Conservation (phyloP, 2,797 vertebrate species). For the Zenarchopterus dispar region DNA sequence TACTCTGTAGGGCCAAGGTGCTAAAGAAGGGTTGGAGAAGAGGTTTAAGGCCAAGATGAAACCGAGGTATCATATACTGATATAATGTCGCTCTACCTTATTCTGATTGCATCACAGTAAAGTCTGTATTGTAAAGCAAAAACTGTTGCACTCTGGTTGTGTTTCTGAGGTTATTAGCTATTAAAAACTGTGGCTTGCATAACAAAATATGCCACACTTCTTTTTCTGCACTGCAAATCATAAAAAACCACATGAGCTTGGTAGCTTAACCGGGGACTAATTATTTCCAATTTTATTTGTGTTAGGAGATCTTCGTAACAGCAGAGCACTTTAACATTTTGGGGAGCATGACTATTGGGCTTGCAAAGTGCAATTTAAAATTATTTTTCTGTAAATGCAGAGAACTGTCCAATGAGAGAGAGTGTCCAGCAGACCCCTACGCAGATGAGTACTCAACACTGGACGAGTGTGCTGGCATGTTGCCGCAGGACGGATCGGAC, state of each 20-base stretch:
- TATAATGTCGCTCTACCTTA: neutral
- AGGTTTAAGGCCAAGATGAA: constrained; percentile 62
- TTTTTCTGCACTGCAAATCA: neutral
- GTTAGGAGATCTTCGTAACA: neutral
- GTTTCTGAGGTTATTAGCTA: too few species aligned
- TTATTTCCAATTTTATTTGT: neutral
- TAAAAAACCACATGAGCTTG: neutral
- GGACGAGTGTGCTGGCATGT: constrained; percentile 48
- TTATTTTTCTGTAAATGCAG: constrained; percentile 27
- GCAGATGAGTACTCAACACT: constrained; percentile 74
- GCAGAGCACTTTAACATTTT: neutral
- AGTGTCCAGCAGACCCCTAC: constrained; percentile 4
- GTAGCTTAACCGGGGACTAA: neutral
- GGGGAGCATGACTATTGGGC: neutral
- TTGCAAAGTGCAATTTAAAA: neutral
- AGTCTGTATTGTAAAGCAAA: neutral
- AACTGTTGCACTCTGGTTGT: too few species aligned
- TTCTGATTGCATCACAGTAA: neutral
- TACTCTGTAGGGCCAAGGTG: constrained; percentile 62
- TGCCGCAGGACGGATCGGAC: constrained; percentile 22
- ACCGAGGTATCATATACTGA: constrained; percentile 57
- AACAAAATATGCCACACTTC: neutral
- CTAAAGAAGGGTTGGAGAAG: constrained; percentile 53
- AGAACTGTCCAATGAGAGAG: constrained; percentile 36
- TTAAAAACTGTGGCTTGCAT: neutral